Conservation (phyloP, 2,113 vertebrate species). For the Ursus arctos region DNA sequence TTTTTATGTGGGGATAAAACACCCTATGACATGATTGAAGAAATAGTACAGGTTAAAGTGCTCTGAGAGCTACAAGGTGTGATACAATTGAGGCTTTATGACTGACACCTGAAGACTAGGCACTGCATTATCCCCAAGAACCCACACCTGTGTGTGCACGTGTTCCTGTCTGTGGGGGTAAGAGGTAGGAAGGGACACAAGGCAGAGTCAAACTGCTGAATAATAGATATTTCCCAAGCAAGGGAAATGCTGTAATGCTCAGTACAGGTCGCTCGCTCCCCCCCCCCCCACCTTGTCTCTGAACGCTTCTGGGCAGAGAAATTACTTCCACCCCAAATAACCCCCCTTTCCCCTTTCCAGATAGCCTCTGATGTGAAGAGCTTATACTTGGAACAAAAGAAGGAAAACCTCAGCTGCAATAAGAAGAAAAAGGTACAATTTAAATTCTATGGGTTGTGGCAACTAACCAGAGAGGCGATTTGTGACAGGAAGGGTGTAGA, state of each 20-base stretch:
- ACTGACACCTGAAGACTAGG: background rate
- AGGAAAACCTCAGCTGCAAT: background rate
- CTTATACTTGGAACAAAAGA: background rate
- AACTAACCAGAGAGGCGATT: background rate
- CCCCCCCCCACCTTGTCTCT: conserved; percentile 28
- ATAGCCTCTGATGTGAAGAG: background rate
- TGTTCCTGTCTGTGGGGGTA: background rate
- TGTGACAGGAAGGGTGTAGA: background rate
- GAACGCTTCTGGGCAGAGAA: conserved; percentile 42
- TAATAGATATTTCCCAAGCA: conserved; percentile 49
- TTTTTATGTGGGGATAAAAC: background rate
- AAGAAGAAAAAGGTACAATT: conserved; percentile 58
- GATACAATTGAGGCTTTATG: conserved; percentile 25
- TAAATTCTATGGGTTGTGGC: background rate
- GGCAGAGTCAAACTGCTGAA: background rate
- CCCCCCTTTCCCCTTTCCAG: background rate
- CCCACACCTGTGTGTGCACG: background rate
- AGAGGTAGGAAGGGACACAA: background rate
- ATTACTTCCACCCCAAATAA: background rate
- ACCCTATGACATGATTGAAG: background rate
- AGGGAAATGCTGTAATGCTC: conserved; percentile 62
- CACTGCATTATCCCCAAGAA: background rate
- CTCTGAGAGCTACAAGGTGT: background rate
- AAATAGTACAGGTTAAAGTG: conserved; percentile 9
- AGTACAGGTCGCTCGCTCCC: background rate